Evolutionary conservation across 2,113 vertebrate species (phyloP).

Genomic region (Stercorarius parasiticus): DNA sequence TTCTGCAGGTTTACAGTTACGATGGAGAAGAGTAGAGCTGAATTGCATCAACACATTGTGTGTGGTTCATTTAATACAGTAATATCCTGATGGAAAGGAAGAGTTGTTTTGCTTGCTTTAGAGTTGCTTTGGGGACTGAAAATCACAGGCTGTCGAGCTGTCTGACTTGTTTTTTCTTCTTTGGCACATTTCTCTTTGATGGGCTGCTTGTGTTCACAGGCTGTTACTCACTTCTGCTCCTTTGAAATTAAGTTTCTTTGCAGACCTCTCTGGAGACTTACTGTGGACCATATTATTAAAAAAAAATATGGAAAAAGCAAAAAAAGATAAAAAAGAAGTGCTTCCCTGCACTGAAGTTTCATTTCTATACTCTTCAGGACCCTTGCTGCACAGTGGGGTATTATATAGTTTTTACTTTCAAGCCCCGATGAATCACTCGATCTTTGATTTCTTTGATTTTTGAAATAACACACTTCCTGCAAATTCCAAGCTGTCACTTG

Average conservation of each 20-base stretch:
- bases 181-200: neutral
- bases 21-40: neutral
- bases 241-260: neutral
- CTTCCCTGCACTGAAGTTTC: neutral
- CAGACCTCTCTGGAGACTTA: neutral
- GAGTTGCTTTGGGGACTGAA: neutral
- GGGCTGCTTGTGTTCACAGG: neutral
- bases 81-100: neutral
- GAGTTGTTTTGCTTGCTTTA: neutral
- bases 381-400: neutral
- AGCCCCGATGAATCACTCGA: neutral
- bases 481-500: neutral
- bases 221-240: neutral
- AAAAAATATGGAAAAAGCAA: neutral
- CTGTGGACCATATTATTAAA: neutral
- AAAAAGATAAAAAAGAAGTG: neutral
- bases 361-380: neutral
- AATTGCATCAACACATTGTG: neutral
- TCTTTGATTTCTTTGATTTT: neutral
- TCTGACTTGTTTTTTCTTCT: neutral
- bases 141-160: neutral
- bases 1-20: neutral
- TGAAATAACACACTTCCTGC: neutral
- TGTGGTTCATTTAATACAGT: neutral
- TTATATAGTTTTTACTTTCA: neutral